Percentiles rank a stretch among this genome's conserved stretches.
These are phyloP conservation scores for Drosophila yooni DNA, from an alignment of 2,888 invertebrate genomes.

Conservation along the genomic window DNA sequence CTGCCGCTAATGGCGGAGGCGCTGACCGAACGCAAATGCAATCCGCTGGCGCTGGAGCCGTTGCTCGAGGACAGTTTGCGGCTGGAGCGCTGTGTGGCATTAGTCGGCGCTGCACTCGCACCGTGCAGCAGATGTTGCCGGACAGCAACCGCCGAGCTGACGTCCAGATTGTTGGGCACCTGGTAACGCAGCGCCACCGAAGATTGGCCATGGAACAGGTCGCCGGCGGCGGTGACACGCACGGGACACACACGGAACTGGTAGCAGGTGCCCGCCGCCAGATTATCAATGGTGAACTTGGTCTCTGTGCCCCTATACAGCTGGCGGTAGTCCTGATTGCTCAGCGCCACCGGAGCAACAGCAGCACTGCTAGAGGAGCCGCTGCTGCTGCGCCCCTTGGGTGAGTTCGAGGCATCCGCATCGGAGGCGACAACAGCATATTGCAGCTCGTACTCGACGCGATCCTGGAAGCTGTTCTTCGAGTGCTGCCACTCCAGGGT, in stretches of 20 bases:
- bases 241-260: slow-evolving; percentile 92
- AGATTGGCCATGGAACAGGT: slow-evolving; percentile 88
- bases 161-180: slow-evolving; percentile 80
- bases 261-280: slow-evolving; percentile 92
- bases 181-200: slow-evolving; percentile 87
- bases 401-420: slow-evolving; percentile 30
- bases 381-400: slow-evolving; percentile 56
- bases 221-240: slow-evolving; percentile 86
- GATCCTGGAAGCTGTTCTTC: slow-evolving; percentile 88
- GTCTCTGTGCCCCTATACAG: slow-evolving; percentile 89
- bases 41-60: slow-evolving; percentile 40
- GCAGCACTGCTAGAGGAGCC: slow-evolving; percentile 29
- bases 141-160: slow-evolving; percentile 51
- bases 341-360: slow-evolving; percentile 45
- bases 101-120: slow-evolving; percentile 40
- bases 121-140: slow-evolving; percentile 69
- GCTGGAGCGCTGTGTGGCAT: slow-evolving; percentile 78
- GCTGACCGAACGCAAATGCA: slow-evolving; percentile 82
- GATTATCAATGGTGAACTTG: slow-evolving; percentile 88
- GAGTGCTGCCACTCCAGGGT: slow-evolving; percentile 89
- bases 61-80: slow-evolving; percentile 70
- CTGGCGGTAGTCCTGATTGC: slow-evolving; percentile 84
- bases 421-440: slow-evolving; percentile 85
- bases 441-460: slow-evolving; percentile 91
- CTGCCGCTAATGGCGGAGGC: slow-evolving; percentile 81